Evolutionary conservation across 2,888 invertebrate genomes (phyloP), one percentile per base, ranked within the genome.

Genomic region (Cryptocheilus praepositus): DNA sequence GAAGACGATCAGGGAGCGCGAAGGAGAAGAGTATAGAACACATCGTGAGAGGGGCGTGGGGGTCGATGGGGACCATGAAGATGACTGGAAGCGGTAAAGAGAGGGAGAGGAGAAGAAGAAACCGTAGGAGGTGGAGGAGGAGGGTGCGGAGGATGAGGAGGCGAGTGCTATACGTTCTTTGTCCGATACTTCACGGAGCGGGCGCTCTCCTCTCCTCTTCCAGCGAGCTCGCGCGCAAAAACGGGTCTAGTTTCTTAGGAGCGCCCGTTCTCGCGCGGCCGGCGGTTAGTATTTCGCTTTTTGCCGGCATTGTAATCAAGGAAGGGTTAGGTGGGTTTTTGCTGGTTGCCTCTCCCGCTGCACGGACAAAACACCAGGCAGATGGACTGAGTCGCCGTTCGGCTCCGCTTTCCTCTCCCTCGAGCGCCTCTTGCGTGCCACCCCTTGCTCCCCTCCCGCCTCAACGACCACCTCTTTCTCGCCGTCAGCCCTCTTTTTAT

Each of bases 231-330:
- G 63, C 68, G 70, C 73, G 80, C 86, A 88, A 88, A 88, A 88
- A 88, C 87, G 87, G 80, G 88, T 88, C 88, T 88, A 88, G 88
- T 88, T 88, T 88, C 88, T 88, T 88, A 88, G 87, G 82, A 83
- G 83, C 81, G 84, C 75, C 80, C 81, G 84, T 84, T 82, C 85
- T 80, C 78, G 88, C 70, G 67, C 71, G 62, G 63, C 54, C 84
- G 87, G 87, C 88, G 88, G 88, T 88, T 88, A 88, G 88, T 88
- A 88, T 88, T 88, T 88, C 86, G 86, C 86, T 88, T 88, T 88
- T 88, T 88, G 86, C 86, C 77, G 83, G 86, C 86, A 88, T 88
- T 88, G 88, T 88, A 88, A 88, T 88, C 88, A 88, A 88, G 88
- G 87, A 88, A 88, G 88, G 88, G 88, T 88, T 88, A 88, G 88